Conservation (phyloP, 2,888 invertebrate species). For the Phania funesta region DNA sequence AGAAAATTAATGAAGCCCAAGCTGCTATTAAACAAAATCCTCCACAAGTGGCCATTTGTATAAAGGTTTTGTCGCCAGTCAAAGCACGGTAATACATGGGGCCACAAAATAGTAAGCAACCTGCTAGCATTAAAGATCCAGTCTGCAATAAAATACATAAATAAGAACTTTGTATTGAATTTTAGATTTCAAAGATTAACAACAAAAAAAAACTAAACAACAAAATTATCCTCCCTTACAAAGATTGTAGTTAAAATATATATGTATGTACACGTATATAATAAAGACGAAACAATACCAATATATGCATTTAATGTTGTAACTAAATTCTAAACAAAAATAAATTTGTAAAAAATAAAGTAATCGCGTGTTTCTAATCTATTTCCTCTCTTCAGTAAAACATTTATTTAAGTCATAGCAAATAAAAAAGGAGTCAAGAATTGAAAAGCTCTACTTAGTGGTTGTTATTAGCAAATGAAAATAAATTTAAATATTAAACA, state of each 20-base stretch:
- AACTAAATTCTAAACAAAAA: constrained; percentile 61
- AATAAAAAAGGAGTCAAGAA: constrained; percentile 28
- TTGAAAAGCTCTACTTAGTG: constrained; percentile 54
- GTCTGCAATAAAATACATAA: constrained; percentile 80
- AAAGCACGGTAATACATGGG: constrained; percentile 95
- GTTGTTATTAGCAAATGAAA: constrained; percentile 63
- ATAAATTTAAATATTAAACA: constrained; percentile 11
- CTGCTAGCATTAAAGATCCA: constrained; percentile 89
- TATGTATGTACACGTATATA: neutral
- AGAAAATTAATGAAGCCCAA: constrained; percentile 91
- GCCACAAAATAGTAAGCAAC: constrained; percentile 92
- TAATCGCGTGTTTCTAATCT: constrained; percentile 17
- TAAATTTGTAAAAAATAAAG: constrained; percentile 50
- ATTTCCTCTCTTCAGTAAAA: neutral
- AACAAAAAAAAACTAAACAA: constrained; percentile 12
- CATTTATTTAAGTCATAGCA: constrained; percentile 3
- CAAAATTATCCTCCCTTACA: constrained; percentile 31
- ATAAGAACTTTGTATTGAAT: constrained; percentile 21
- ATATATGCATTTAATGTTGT: constrained; percentile 65
- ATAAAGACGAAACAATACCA: constrained; percentile 18
- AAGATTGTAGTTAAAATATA: constrained; percentile 27
- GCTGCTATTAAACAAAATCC: constrained; percentile 93
- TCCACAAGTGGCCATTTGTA: constrained; percentile 91
- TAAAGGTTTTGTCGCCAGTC: constrained; percentile 87
- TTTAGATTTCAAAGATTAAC: constrained; percentile 55